Percentiles rank a stretch among this genome's conserved stretches.
Evolutionary conservation across 2,113 vertebrate species (phyloP).

Genomic region (Epinephelus fuscoguttatus): DNA sequence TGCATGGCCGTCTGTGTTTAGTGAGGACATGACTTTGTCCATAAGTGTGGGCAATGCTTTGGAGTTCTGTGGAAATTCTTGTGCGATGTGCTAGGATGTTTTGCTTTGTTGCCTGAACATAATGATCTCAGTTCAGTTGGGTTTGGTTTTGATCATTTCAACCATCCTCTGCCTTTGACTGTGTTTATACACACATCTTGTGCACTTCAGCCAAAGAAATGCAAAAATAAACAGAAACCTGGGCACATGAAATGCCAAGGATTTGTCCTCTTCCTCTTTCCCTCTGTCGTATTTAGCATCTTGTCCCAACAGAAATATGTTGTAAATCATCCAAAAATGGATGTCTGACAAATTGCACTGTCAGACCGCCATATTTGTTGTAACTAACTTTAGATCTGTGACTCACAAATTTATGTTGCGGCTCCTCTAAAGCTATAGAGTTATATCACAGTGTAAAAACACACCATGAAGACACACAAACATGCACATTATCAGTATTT

Average conservation of each 20-base stretch:
- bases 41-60: not conserved
- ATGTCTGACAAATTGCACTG: conserved; percentile 1
- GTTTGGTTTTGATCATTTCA: conserved; percentile 57
- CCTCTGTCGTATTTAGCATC: not conserved
- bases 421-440: conserved; percentile 5
- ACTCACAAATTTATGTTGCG: conserved; percentile 12
- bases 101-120: conserved; percentile 26
- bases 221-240: conserved; percentile 66
- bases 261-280: conserved; percentile 24
- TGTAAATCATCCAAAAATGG: not conserved
- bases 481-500: not conserved
- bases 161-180: conserved; percentile 41
- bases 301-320: not conserved
- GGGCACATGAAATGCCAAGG: conserved; percentile 41
- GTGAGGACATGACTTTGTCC: not conserved
- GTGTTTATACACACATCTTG: conserved; percentile 69
- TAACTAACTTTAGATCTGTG: not conserved
- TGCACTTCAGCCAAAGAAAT: conserved; percentile 51
- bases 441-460: not conserved
- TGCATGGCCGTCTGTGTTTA: not conserved
- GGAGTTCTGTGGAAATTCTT: not conserved
- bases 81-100: conserved; percentile 15
- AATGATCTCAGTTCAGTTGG: conserved; percentile 19
- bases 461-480: conserved; percentile 6
- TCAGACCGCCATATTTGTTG: conserved; percentile 1